These are phyloP conservation scores for Cyclophora albipunctata DNA, from an alignment of 2,888 invertebrate species.

Conservation along the genomic window DNA sequence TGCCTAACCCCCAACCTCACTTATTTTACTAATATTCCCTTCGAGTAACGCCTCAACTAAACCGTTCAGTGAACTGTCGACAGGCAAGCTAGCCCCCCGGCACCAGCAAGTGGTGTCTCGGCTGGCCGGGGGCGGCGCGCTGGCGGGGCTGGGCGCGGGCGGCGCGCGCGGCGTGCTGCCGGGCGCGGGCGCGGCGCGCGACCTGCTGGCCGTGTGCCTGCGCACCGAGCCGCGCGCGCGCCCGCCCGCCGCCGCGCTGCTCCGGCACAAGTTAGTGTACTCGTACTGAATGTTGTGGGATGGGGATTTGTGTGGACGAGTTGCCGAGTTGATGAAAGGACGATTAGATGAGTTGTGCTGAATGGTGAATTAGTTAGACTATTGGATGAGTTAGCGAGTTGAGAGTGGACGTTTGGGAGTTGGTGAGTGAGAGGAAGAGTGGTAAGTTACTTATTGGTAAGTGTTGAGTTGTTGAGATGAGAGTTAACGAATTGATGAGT, in stretches of 20 bases:
- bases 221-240: slow-evolving; percentile 80
- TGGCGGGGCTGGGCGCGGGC: slow-evolving; percentile 33
- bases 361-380: too few relatives aligned
- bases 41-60: too few relatives aligned
- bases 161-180: slow-evolving; percentile 33
- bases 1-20: too few relatives aligned
- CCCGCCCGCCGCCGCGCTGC: slow-evolving; percentile 77
- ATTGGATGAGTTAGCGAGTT: too few relatives aligned
- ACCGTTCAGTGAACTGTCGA: not conserved
- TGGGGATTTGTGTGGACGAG: not conserved
- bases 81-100: slow-evolving; percentile 63
- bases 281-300: not conserved
- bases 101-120: slow-evolving; percentile 66
- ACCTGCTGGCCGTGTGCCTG: slow-evolving; percentile 70
- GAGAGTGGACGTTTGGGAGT: too few relatives aligned
- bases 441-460: too few relatives aligned
- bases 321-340: too few relatives aligned
- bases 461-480: too few relatives aligned
- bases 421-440: too few relatives aligned
- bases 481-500: too few relatives aligned
- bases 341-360: too few relatives aligned
- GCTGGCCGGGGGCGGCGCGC: slow-evolving; percentile 52
- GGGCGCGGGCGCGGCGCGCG: slow-evolving; percentile 51
- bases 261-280: slow-evolving; percentile 73
- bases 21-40: too few relatives aligned